phyloP scores from a whole-genome alignment of 2,888 invertebrate genomes.

The Caenorhabditis virilis region DNA sequence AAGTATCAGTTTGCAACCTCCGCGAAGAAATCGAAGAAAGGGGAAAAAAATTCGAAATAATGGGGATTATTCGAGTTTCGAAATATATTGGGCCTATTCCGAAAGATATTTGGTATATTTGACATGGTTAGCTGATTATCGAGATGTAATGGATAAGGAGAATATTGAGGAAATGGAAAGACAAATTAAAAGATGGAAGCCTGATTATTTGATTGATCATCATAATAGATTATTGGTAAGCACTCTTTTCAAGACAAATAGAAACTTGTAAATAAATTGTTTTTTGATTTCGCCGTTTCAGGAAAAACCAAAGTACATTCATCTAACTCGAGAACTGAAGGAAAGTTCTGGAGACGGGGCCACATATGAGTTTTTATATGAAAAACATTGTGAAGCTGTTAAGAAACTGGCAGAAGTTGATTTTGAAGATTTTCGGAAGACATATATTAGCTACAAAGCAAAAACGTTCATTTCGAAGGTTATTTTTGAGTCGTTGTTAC shows the following conservation, averaged over 20 bases:
- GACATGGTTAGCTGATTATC: conserved; percentile 34
- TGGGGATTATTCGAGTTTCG: conserved; percentile 14
- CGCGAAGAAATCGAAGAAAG: conserved; percentile 5
- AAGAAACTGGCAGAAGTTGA: conserved; percentile 15
- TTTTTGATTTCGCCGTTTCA: no score
- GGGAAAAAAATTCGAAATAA: conserved; percentile 1
- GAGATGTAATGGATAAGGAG: conserved; percentile 22
- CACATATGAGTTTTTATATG: conserved; percentile 17
- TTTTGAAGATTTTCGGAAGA: conserved; percentile 11
- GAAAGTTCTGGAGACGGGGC: no score
- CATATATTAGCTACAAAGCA: conserved; percentile 4
- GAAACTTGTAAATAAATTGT: no score
- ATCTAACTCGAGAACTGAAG: no score
- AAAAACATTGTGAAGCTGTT: conserved; percentile 16
- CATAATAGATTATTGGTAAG: conserved; percentile 26
- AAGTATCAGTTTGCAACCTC: neutral
- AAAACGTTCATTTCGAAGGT: conserved; percentile 22
- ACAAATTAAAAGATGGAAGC: conserved; percentile 7
- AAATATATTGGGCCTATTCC: conserved; percentile 25
- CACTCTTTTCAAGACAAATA: neutral
- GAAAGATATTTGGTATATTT: conserved; percentile 15
- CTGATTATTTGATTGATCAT: conserved; percentile 18
- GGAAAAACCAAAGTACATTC: no score
- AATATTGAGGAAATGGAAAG: conserved; percentile 6
- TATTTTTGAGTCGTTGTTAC: no score